Evolutionary conservation across 2,888 invertebrate genomes (phyloP).

Genomic region (Phortica magna): DNA sequence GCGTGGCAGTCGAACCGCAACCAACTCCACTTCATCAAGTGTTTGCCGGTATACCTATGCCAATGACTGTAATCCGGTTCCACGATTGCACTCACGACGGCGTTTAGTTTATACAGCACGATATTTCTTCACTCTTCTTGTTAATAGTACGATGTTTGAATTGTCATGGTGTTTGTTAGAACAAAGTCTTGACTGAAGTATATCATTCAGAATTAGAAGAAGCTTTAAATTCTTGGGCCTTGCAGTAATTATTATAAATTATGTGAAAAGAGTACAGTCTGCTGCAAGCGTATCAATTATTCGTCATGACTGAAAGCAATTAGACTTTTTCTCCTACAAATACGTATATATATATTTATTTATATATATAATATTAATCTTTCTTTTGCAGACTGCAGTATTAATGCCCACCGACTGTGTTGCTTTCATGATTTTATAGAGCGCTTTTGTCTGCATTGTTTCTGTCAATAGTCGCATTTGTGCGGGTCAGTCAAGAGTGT

Average conservation of each 20-base stretch:
- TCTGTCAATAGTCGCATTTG: slow-evolving; percentile 24
- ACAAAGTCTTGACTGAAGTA: too few species aligned
- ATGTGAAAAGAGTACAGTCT: too few species aligned
- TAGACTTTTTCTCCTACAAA: neutral
- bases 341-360: neutral
- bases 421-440: neutral
- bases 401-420: neutral
- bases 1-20: too few species aligned
- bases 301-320: neutral
- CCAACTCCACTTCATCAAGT: neutral
- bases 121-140: neutral
- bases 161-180: too few species aligned
- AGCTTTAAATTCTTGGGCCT: too few species aligned
- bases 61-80: slow-evolving; percentile 1
- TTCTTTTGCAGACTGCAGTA: neutral
- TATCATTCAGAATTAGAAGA: too few species aligned
- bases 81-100: neutral
- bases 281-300: neutral
- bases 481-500: slow-evolving; percentile 15
- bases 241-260: too few species aligned
- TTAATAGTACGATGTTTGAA: neutral
- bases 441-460: slow-evolving; percentile 28
- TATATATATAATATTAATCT: neutral
- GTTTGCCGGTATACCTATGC: neutral
- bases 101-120: slow-evolving; percentile 9